Evolutionary conservation across 2,113 vertebrate species (phyloP), one percentile per base, ranked within the genome.

Genomic region (Calidris pygmaea): DNA sequence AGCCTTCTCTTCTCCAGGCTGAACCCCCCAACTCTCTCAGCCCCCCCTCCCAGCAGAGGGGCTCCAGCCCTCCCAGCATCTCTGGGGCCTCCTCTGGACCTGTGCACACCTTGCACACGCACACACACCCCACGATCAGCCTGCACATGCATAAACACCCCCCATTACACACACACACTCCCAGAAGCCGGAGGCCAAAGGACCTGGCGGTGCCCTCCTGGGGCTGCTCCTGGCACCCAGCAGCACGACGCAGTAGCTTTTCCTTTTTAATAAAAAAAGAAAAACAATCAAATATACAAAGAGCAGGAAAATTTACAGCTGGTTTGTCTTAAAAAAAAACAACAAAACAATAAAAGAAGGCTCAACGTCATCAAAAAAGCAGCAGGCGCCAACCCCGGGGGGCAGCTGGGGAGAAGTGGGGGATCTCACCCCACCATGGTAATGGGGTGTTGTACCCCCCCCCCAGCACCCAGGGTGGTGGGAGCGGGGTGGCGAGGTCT

Each of bases 221-320:
- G 39, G 9, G 58, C 65, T 24, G 32, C 37, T 53, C 35, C 45
- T 4, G 0, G 6, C 12, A 37, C 15, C 14, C 73, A 37, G 34
- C 50, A 55, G 26, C 30, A 73, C 6, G 5, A 14, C 2, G 3
- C 30, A 0, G 17, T 12, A 9, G 6, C 73, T 87, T 87, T 93
- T 60, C 17, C 62, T 43, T 91, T 97, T 96, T 96, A 96, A 96
- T 96, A 70, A 95, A 92, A 62, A 89, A 62, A 89, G 75, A 89
- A 94, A 70, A 59, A 95, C 8, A 92, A 60, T 30, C 85, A 30
- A 41, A 39, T 26, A 24, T 87, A 83, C 74, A 75, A 92, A 93
- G 35, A 78, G 35, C 43, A 72, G 66, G 56, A 71, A 75, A 63
- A 91, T 75, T 14, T 85, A 91, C 93, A 95, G 55, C 91, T 65